phyloP scores from a whole-genome alignment of 2,797 vertebrate genomes.

The Brachyrhaphis roseni region DNA sequence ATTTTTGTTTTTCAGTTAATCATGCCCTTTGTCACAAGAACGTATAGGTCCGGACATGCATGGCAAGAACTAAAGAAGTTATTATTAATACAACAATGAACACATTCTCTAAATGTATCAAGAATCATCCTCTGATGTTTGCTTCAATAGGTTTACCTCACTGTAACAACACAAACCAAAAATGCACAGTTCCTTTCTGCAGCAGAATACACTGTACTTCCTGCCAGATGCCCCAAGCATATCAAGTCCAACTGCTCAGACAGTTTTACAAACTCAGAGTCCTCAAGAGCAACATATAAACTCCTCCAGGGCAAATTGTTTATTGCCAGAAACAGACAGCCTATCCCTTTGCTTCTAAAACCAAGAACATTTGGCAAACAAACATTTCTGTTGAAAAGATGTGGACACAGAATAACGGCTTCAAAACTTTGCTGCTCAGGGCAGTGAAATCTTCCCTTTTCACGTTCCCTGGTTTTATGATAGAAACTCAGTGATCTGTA shows the following conservation, averaged over 20 bases:
- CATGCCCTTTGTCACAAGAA: neutral
- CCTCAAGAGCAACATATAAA: slow-evolving; percentile 26
- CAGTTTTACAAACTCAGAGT: slow-evolving; percentile 21
- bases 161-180: neutral
- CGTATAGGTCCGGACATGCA: neutral
- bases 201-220: slow-evolving; percentile 20
- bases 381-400: slow-evolving; percentile 22
- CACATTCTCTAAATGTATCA: slow-evolving; percentile 5
- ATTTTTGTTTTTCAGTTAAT: neutral
- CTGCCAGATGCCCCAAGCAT: slow-evolving; percentile 28
- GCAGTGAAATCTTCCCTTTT: slow-evolving; percentile 9
- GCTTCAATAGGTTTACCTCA: slow-evolving; percentile 7
- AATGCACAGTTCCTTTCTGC: slow-evolving; percentile 11
- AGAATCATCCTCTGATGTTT: slow-evolving; percentile 6
- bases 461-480: neutral
- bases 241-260: slow-evolving; percentile 44
- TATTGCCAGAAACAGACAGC: slow-evolving; percentile 21
- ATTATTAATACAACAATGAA: slow-evolving; percentile 20
- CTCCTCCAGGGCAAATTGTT: slow-evolving; percentile 26
- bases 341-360: slow-evolving; percentile 24
- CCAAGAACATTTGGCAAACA: slow-evolving; percentile 42
- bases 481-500: neutral
- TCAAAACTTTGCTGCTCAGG: slow-evolving; percentile 11
- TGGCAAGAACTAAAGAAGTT: slow-evolving; percentile 20
- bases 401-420: slow-evolving; percentile 27